These are phyloP conservation scores for Monodelphis domestica DNA, from an alignment of 2,797 vertebrate genomes.

Conservation along the genomic window DNA sequence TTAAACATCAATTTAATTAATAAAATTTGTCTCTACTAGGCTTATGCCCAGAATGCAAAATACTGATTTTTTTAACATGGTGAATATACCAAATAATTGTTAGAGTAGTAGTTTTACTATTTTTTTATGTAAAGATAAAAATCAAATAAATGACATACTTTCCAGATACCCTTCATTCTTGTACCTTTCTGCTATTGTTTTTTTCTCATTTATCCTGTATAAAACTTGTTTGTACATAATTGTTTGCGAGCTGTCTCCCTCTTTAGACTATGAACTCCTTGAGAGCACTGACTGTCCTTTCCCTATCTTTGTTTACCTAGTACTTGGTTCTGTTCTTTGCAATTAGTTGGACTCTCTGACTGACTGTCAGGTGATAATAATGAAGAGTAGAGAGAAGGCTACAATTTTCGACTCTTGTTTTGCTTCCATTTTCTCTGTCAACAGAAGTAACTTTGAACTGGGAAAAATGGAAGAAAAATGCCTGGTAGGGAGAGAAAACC, in stretches of 20 bases:
- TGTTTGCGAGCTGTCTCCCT: neutral
- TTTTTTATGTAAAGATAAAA: neutral
- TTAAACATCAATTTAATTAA: neutral
- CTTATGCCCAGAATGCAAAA: neutral
- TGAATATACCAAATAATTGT: neutral
- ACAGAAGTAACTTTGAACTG: neutral
- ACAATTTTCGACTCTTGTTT: neutral
- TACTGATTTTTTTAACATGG: neutral
- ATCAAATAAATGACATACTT: neutral
- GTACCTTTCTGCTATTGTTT: neutral
- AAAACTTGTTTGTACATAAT: neutral
- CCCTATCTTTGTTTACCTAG: neutral
- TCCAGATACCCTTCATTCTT: neutral
- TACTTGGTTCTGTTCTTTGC: neutral
- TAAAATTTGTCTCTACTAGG: neutral
- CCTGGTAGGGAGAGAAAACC: neutral
- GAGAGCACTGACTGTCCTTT: neutral
- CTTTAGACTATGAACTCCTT: neutral
- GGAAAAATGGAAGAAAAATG: neutral
- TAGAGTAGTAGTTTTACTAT: neutral
- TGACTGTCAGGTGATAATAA: neutral
- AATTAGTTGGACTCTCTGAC: neutral
- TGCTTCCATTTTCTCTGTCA: neutral
- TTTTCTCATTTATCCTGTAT: neutral
- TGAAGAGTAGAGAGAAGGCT: neutral